These are phyloP conservation scores for Enteromius mattozi DNA, from an alignment of 2,797 vertebrate genomes.

Conservation along the genomic window DNA sequence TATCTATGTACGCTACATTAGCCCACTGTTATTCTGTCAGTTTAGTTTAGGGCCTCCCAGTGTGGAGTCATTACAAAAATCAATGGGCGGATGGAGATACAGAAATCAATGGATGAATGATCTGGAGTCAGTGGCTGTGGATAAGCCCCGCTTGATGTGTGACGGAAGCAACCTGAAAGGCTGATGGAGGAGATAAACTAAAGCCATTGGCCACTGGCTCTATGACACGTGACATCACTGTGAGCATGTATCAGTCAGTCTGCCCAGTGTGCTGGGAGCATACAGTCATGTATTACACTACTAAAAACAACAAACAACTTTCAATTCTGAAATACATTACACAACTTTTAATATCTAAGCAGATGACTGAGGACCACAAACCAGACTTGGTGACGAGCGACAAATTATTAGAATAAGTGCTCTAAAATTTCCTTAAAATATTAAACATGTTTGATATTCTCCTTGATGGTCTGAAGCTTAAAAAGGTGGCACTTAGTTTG, in stretches of 20 bases:
- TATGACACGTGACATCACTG: slow-evolving; percentile 3
- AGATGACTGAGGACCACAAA: not conserved
- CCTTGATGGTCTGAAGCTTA: not conserved
- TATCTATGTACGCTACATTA: slow-evolving; percentile 25
- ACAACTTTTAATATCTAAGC: not conserved
- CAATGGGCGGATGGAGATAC: slow-evolving; percentile 38
- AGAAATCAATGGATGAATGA: slow-evolving; percentile 49
- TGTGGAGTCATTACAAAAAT: slow-evolving; percentile 48
- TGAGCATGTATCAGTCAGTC: slow-evolving; percentile 41
- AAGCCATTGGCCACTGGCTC: slow-evolving; percentile 28
- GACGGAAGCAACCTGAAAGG: slow-evolving; percentile 32
- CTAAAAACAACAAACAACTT: not conserved
- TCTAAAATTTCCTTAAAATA: not conserved
- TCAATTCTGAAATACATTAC: not conserved
- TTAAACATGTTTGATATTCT: not conserved
- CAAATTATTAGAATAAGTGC: not conserved
- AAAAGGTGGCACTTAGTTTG: too few species aligned
- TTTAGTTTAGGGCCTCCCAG: slow-evolving; percentile 40
- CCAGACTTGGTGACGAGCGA: not conserved
- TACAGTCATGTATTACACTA: not conserved
- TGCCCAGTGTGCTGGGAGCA: slow-evolving; percentile 20
- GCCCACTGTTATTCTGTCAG: slow-evolving; percentile 39
- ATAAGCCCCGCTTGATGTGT: slow-evolving; percentile 14
- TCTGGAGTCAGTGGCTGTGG: slow-evolving; percentile 15
- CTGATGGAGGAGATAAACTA: slow-evolving; percentile 28